These are phyloP conservation scores for Acanthopleura granulata DNA, from an alignment of 2,888 invertebrate genomes.

Conservation along the genomic window DNA sequence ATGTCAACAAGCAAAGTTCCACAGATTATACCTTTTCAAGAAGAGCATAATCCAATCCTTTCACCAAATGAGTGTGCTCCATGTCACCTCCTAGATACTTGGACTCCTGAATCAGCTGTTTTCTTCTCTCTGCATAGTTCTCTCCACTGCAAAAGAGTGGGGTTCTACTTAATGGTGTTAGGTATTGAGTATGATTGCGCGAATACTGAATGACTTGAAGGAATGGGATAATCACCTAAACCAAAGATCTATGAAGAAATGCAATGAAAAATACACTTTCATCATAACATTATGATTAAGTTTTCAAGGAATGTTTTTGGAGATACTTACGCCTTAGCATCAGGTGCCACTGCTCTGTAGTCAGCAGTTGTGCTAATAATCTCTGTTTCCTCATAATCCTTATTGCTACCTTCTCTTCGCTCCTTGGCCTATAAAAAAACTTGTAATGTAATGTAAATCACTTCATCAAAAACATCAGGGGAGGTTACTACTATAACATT, in stretches of 20 bases:
- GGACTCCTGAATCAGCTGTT: constrained; percentile 96
- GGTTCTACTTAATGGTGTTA: no score
- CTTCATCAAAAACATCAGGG: no score
- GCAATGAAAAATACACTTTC: no score
- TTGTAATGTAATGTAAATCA: no score
- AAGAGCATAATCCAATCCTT: constrained; percentile 93
- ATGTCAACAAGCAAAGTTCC: no score
- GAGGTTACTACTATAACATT: no score
- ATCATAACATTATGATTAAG: no score
- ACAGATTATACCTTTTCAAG: constrained; percentile 82
- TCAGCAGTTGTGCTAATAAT: constrained; percentile 86
- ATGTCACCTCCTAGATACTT: constrained; percentile 99
- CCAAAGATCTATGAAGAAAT: no score
- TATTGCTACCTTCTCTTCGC: constrained; percentile 83
- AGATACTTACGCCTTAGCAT: constrained; percentile 84
- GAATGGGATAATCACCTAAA: no score
- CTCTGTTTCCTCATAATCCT: constrained; percentile 82
- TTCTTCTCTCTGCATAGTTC: constrained; percentile 84
- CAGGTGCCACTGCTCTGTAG: constrained; percentile 95
- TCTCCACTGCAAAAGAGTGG: constrained; percentile 47
- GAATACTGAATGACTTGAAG: no score
- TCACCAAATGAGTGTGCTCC: constrained; percentile 99
- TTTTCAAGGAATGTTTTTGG: no score
- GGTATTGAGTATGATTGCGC: no score
- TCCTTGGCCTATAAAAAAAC: constrained; percentile 77